These are phyloP conservation scores for Nycticebus coucang DNA, from an alignment of 2,113 vertebrate species.

Conservation along the genomic window DNA sequence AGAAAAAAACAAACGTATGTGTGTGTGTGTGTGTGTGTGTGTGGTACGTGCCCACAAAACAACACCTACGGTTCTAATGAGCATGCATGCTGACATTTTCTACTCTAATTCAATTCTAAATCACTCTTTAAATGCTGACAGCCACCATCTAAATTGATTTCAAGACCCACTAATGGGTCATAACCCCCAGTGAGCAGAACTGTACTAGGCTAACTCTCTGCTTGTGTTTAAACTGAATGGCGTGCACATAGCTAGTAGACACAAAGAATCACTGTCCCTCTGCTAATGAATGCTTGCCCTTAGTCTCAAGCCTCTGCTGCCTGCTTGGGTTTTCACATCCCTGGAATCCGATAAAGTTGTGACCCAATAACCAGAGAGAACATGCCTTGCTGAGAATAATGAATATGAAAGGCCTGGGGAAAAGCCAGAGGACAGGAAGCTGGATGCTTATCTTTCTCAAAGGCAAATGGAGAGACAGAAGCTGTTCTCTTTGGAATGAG, in stretches of 20 bases:
- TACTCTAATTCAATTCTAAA: slow-evolving; percentile 36
- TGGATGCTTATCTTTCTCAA: slow-evolving; percentile 50
- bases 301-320: background rate
- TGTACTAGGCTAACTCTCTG: background rate
- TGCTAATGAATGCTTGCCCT: slow-evolving; percentile 29
- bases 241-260: background rate
- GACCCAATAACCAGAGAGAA: slow-evolving; percentile 8
- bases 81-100: background rate
- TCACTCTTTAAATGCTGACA: background rate
- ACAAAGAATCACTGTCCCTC: slow-evolving; percentile 59
- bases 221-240: slow-evolving; percentile 34
- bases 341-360: slow-evolving; percentile 51
- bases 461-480: background rate
- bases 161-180: slow-evolving; percentile 25
- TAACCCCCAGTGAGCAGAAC: slow-evolving; percentile 18
- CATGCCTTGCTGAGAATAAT: background rate
- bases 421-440: slow-evolving; percentile 38
- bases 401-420: background rate
- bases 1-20: slow-evolving; percentile 12
- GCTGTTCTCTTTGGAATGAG: slow-evolving; percentile 42
- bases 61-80: background rate
- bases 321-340: slow-evolving; percentile 7
- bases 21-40: background rate
- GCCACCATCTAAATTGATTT: slow-evolving; percentile 35
- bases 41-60: background rate